These are phyloP conservation scores for Chironomus tentans DNA, from an alignment of 2,888 invertebrate species.

Conservation along the genomic window DNA sequence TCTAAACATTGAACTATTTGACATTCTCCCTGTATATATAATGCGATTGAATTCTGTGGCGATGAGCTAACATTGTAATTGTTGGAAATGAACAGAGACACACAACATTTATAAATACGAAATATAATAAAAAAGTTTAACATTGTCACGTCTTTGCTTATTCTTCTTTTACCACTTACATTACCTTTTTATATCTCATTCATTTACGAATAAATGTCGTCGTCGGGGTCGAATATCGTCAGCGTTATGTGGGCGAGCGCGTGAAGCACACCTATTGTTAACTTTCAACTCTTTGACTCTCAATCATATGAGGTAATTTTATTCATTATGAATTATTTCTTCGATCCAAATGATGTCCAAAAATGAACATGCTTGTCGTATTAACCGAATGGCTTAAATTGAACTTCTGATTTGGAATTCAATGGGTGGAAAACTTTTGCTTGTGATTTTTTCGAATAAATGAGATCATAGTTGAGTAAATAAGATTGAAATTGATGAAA, in stretches of 20 bases:
- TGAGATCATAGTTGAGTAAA: too few relatives aligned
- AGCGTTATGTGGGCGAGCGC: neutral
- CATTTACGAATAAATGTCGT: neutral
- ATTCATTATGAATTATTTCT: neutral
- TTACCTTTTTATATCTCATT: too few relatives aligned
- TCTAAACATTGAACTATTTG: slow-evolving; percentile 21
- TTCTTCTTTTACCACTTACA: neutral
- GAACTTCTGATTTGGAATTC: neutral
- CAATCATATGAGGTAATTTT: neutral
- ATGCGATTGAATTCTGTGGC: neutral
- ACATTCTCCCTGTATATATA: slow-evolving; percentile 1
- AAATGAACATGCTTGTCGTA: neutral
- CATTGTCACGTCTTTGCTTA: neutral
- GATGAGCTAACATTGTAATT: too few relatives aligned
- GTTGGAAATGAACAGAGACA: too few relatives aligned
- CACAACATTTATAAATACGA: neutral
- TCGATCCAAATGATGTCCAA: neutral
- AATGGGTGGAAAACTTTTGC: neutral
- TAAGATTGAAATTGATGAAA: too few relatives aligned
- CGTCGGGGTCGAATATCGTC: neutral
- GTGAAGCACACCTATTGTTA: neutral
- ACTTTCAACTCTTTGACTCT: neutral
- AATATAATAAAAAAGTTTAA: neutral
- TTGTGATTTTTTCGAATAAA: too few relatives aligned
- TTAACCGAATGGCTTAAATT: neutral